Evolutionary conservation across 1,140 invertebrate genomes (phyloP), one percentile per base, ranked within the genome.

Genomic region (Drosophila repletoides): DNA sequence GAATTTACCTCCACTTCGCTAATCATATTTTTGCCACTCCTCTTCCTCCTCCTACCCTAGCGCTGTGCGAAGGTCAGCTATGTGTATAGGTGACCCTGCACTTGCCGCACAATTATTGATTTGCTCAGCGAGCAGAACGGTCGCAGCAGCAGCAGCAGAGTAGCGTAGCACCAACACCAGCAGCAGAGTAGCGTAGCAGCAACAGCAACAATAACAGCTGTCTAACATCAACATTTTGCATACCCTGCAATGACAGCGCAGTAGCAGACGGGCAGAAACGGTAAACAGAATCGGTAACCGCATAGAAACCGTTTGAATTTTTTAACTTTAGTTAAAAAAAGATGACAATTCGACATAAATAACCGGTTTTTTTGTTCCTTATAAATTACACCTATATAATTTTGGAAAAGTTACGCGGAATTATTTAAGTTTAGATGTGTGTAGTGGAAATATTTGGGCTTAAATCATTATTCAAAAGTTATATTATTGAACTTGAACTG

Each of bases 41-140:
- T 34, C 15, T 14, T 17, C 19, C 6, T 56, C 43, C 40, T 29
- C 36, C 38, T 46, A 22, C 2, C 19, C 7, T 34, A 7, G 22
- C n/a, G 34, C 17, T 12, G 34, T 64, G 43, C 60, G 71, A 81
- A 79, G 76, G 74, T 77, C 76, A 80, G 38, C 40, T 60, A 9
- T 58, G 29, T 58, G 36, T 65, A 28, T 64, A 38, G 29, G 66
- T 60, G 72, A 83, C 77, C 75, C 80, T 84, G 79, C 80, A 86
- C 74, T 86, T 79, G 80, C 29, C 69, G 74, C 72, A 51, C 49
- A 68, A 61, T 83, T 83, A 83, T 83, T 83, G 79, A 83, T 83
- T 83, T 77, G 65, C 70, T 61, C 46, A 28, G 46, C 34, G 15
- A 67, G 43, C 29, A 28, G 41, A 26, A 40, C 10, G n/a, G 19